phyloP scores from a whole-genome alignment of 2,113 vertebrate genomes.

The Callocephalon fimbriatum region DNA sequence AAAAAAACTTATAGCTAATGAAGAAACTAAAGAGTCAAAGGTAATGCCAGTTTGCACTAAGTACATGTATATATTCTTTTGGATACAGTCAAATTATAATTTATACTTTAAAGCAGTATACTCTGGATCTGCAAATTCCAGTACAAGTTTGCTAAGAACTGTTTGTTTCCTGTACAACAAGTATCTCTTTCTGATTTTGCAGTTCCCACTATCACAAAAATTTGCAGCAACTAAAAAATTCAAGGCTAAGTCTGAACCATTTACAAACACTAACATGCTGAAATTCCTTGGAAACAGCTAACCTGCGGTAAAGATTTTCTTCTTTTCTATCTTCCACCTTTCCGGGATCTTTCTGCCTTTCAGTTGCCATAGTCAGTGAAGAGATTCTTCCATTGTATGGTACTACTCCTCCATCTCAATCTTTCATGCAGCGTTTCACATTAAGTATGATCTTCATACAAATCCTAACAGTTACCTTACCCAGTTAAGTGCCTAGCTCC shows the following conservation, averaged over 20 bases:
- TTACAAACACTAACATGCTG: not conserved
- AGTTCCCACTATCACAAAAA: not conserved
- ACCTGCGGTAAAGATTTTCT: not conserved
- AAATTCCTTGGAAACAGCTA: not conserved
- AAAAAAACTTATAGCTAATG: not conserved
- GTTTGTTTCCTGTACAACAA: not conserved
- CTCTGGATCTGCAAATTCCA: not conserved
- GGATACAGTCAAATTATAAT: not conserved
- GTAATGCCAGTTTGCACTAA: not conserved
- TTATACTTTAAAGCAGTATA: not conserved
- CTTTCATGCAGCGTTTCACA: not conserved
- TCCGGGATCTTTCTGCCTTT: not conserved
- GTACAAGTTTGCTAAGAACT: not conserved
- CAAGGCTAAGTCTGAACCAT: not conserved
- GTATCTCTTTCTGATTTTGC: not conserved
- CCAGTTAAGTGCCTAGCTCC: not conserved
- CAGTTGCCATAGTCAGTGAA: not conserved
- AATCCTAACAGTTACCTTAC: not conserved
- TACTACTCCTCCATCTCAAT: not conserved
- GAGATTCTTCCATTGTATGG: not conserved
- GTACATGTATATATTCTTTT: not conserved
- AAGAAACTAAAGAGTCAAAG: not conserved
- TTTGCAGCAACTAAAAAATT: not conserved
- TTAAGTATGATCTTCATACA: not conserved
- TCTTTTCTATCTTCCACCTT: not conserved